These are phyloP conservation scores for Elegia similella DNA, from an alignment of 2,888 invertebrate species.

Conservation along the genomic window DNA sequence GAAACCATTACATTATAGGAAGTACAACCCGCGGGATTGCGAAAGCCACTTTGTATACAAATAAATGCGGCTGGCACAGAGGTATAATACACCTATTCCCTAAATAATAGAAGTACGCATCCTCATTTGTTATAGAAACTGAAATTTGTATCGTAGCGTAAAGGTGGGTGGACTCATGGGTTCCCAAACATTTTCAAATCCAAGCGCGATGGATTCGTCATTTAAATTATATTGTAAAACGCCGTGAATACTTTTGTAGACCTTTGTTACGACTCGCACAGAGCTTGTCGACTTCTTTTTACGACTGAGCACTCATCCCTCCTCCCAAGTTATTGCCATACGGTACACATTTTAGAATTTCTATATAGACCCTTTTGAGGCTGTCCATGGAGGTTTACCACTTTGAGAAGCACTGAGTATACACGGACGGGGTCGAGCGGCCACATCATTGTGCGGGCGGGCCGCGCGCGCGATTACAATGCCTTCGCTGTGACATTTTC, in stretches of 20 bases:
- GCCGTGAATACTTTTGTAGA: too few relatives aligned
- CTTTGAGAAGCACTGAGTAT: conserved; percentile 17
- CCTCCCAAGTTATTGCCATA: too few relatives aligned
- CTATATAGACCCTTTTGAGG: too few relatives aligned
- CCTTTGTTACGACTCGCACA: too few relatives aligned
- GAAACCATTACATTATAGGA: background rate
- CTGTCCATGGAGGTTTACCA: too few relatives aligned
- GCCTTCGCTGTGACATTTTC: conserved; percentile 79
- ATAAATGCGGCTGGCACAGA: conserved; percentile 29
- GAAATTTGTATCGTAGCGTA: conserved; percentile 75
- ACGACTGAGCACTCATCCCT: too few relatives aligned
- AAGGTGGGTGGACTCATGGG: conserved; percentile 52
- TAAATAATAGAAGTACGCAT: conserved; percentile 50
- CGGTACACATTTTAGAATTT: too few relatives aligned
- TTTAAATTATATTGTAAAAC: too few relatives aligned
- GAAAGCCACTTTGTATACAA: conserved; percentile 3
- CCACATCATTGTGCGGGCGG: conserved; percentile 73
- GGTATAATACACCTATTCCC: conserved; percentile 45
- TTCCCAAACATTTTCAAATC: too few relatives aligned
- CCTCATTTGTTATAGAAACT: conserved; percentile 72
- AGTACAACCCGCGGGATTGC: background rate
- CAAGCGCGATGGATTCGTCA: too few relatives aligned
- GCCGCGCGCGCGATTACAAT: conserved; percentile 75
- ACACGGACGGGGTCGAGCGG: conserved; percentile 66
- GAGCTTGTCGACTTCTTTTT: too few relatives aligned